A percentile compares a stretch with the other conserved stretches of the same genome.
These are phyloP conservation scores for Nansenia antarctica DNA, from an alignment of 2,113 vertebrate species.

Conservation along the genomic window DNA sequence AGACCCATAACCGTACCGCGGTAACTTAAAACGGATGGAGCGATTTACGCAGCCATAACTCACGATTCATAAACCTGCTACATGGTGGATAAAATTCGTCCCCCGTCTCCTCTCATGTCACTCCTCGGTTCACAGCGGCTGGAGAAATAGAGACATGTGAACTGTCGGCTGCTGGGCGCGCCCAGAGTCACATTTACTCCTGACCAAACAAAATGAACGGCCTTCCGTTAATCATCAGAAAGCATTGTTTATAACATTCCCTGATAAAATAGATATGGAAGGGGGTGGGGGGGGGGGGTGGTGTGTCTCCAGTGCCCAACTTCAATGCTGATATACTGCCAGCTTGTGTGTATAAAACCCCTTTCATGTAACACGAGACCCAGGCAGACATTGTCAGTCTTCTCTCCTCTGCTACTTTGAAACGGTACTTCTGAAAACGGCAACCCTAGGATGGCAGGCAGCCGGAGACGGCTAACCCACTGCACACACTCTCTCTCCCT, in stretches of 20 bases:
- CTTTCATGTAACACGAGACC: conserved; percentile 32
- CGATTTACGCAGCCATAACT: conserved; percentile 68
- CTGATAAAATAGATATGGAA: conserved; percentile 35
- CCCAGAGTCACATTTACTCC: conserved; percentile 45
- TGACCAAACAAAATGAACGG: conserved; percentile 53
- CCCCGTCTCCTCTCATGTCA: conserved; percentile 14
- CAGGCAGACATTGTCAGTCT: conserved; percentile 10
- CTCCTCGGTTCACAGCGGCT: conserved; percentile 19
- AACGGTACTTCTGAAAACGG: conserved; percentile 21
- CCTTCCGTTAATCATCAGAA: conserved; percentile 46
- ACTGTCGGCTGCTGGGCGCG: conserved; percentile 22
- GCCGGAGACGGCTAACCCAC: conserved; percentile 13
- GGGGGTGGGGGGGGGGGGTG: not conserved
- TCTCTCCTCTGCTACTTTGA: conserved; percentile 13
- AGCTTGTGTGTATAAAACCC: not conserved
- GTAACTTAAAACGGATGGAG: conserved; percentile 66
- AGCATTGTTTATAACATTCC: conserved; percentile 33
- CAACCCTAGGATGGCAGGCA: conserved; percentile 23
- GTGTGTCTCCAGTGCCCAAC: conserved; percentile 1
- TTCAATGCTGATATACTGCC: conserved; percentile 18
- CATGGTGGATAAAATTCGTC: conserved; percentile 61
- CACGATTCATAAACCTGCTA: conserved; percentile 72
- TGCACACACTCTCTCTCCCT: conserved; percentile 15
- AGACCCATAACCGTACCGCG: conserved; percentile 44
- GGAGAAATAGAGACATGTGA: conserved; percentile 51